A percentile compares a stretch with the other conserved stretches of the same genome.
Conservation (phyloP, 2,888 invertebrate genomes). For the Drosophila rubida region DNA sequence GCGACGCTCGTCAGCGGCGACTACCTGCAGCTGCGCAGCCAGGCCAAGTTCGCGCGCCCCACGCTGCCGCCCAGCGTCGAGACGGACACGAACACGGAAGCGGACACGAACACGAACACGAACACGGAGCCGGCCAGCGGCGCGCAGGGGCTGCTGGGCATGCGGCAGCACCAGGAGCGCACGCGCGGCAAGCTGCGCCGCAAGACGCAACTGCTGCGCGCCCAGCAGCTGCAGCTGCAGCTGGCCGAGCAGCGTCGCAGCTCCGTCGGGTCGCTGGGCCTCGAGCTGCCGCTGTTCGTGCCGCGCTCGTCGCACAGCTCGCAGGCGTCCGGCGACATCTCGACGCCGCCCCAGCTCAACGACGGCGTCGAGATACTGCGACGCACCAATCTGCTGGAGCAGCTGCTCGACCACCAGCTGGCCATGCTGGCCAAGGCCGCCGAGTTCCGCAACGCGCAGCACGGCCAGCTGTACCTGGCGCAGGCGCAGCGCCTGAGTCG, state of each 20-base stretch:
- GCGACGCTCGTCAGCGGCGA: slow-evolving; percentile 86
- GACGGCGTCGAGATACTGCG: slow-evolving; percentile 87
- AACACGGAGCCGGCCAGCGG: not conserved
- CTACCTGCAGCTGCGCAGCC: slow-evolving; percentile 84
- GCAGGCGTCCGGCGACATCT: not conserved
- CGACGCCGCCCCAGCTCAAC: slow-evolving; percentile 62
- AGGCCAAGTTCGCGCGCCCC: slow-evolving; percentile 70
- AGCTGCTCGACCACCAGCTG: slow-evolving; percentile 90
- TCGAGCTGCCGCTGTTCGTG: slow-evolving; percentile 86
- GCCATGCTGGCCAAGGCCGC: slow-evolving; percentile 89
- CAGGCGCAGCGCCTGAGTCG: slow-evolving; percentile 89
- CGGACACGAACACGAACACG: too few relatives aligned
- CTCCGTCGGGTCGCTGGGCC: slow-evolving; percentile 85
- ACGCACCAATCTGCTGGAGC: slow-evolving; percentile 88
- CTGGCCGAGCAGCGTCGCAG: slow-evolving; percentile 69
- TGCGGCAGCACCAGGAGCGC: slow-evolving; percentile 85
- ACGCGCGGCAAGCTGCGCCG: slow-evolving; percentile 86
- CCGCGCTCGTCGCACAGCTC: slow-evolving; percentile 31
- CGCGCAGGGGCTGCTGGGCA: slow-evolving; percentile 85
- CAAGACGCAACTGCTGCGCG: slow-evolving; percentile 83
- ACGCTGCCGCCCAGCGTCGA: slow-evolving; percentile 16
- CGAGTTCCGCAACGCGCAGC: slow-evolving; percentile 87
- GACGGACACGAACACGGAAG: too few relatives aligned
- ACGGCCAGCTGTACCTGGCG: slow-evolving; percentile 89
- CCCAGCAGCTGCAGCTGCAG: slow-evolving; percentile 65